A percentile compares a stretch with the other conserved stretches of the same genome.
These are phyloP conservation scores for Channa striata DNA, from an alignment of 2,797 vertebrate genomes.

Conservation along the genomic window DNA sequence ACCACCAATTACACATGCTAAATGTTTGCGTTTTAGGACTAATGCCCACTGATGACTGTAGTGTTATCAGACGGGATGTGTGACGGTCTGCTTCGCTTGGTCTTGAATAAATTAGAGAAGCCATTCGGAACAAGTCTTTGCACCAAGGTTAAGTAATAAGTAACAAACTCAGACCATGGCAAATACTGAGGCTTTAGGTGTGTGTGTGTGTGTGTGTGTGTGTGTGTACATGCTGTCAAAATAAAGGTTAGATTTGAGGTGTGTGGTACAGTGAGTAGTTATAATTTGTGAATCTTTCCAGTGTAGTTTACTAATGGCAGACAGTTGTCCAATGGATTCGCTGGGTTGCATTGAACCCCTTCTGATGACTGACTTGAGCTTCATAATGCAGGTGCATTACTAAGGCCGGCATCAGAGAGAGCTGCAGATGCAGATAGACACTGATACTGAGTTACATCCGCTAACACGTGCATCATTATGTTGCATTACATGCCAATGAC, in stretches of 20 bases:
- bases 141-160: constrained; percentile 17
- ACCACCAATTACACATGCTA: neutral
- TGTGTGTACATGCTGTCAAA: constrained; percentile 7
- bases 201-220: too few species aligned
- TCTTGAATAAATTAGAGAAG: constrained; percentile 9
- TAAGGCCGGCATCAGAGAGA: constrained; percentile 27
- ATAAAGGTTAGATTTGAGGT: neutral
- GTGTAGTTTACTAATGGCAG: too few species aligned
- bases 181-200: constrained; percentile 20
- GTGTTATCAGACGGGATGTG: constrained; percentile 31
- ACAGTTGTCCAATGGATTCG: constrained; percentile 15
- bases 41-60: constrained; percentile 31
- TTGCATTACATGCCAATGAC: constrained; percentile 33
- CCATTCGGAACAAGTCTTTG: constrained; percentile 10
- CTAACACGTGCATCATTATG: constrained; percentile 25
- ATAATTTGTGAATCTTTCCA: too few species aligned
- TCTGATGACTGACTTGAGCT: constrained; percentile 20
- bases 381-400: constrained; percentile 30
- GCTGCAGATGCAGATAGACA: constrained; percentile 16
- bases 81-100: neutral
- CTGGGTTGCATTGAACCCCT: constrained; percentile 44
- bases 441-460: constrained; percentile 20
- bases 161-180: neutral
- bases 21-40: constrained; percentile 3
- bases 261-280: too few species aligned